Evolutionary conservation across 2,888 invertebrate species (phyloP), one percentile per base, ranked within the genome.

Genomic region (Branchipolynoe longqiensis): DNA sequence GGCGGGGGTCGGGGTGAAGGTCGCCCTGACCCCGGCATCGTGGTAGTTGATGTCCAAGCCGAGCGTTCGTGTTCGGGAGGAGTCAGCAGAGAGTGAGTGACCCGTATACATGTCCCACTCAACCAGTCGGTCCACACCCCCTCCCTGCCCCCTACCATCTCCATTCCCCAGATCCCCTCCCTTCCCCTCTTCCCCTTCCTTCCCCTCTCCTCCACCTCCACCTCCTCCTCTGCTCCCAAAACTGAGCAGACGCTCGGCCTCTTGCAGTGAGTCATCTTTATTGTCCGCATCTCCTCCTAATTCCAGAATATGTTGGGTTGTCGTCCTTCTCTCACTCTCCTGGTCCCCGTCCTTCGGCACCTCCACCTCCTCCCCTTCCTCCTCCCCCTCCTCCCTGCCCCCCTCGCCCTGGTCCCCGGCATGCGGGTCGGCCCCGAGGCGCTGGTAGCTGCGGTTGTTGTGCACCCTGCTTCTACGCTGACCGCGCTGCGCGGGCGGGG

Each of bases 81-180:
- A 69, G 33, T 69, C 69, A 18, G 33, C 69, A 14, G 69, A 69
- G 38, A 69, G 38, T 36, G 69, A 69, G 38, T 69, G 36, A n/a
- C n/a, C n/a, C n/a, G n/a, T n/a, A 38, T 69, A 69, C 33, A 69
- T n/a, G n/a, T 69, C 69, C 69, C 69, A 69, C 69, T 69, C 69
- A 18, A 69, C 69, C 69, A 69, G n/a, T n/a, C n/a, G n/a, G n/a
- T n/a, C n/a, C n/a, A n/a, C n/a, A n/a, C n/a, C n/a, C n/a, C n/a
- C n/a, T n/a, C n/a, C n/a, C n/a, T n/a, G n/a, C n/a, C n/a, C n/a
- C n/a, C n/a, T n/a, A n/a, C n/a, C n/a, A n/a, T n/a, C n/a, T n/a
- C n/a, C n/a, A n/a, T n/a, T n/a, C n/a, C n/a, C 8, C 18, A 18
- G 48, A 48, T 48, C 48, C 8, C 48, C 48, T 48, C 18, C 48